These are phyloP conservation scores for Catagonus wagneri DNA, from an alignment of 2,113 vertebrate species.

Conservation along the genomic window DNA sequence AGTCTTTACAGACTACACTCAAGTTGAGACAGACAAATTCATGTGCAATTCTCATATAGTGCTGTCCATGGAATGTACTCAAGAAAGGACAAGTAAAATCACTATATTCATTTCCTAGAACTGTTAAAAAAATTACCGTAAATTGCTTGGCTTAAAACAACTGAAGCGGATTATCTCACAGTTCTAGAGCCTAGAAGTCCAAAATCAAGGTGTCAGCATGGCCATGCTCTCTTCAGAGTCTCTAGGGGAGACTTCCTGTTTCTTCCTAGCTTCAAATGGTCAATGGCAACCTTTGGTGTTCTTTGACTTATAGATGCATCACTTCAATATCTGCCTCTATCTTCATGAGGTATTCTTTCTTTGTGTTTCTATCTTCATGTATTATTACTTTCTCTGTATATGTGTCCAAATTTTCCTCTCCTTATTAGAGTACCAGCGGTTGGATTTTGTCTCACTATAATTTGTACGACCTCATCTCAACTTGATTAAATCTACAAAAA, in stretches of 20 bases:
- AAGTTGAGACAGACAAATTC: background rate
- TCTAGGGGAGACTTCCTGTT: background rate
- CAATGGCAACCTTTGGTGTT: background rate
- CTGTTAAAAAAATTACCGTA: background rate
- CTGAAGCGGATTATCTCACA: background rate
- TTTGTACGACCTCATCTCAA: background rate
- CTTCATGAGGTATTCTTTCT: rapidly evolving
- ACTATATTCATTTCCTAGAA: background rate
- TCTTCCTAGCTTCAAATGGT: background rate
- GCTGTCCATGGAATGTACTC: background rate
- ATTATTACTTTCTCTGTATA: background rate
- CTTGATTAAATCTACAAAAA: background rate
- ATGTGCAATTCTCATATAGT: background rate
- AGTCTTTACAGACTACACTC: background rate
- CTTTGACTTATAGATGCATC: background rate
- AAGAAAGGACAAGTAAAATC: background rate
- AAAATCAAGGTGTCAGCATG: background rate
- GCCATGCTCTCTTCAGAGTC: rapidly evolving
- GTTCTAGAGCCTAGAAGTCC: background rate
- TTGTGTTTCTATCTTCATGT: background rate
- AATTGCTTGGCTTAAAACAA: background rate
- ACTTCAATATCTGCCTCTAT: background rate
- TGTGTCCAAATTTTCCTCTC: background rate
- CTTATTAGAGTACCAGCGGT: background rate
- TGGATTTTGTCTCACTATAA: background rate